Conservation (phyloP, 2,888 invertebrate genomes). For the Tetragnatha montana region DNA sequence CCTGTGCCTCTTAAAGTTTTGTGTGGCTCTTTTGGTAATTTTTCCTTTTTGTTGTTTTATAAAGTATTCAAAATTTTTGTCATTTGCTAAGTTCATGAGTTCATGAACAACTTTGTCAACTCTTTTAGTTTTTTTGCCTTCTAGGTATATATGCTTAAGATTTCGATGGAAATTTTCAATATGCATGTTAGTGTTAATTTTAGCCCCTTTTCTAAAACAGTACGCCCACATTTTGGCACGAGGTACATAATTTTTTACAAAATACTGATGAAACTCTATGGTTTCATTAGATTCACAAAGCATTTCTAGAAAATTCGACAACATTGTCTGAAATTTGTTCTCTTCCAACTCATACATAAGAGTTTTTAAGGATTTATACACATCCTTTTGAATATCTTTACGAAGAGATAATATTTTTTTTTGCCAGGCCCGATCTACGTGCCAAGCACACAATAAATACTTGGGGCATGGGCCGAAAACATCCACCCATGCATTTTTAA, state of each 20-base stretch:
- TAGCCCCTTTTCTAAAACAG: slow-evolving; percentile 16
- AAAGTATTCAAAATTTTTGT: slow-evolving; percentile 11
- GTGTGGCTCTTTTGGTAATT: slow-evolving; percentile 18
- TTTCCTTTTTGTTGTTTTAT: slow-evolving; percentile 4
- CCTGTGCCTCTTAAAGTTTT: too few species aligned
- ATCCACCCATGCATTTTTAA: slow-evolving; percentile 15
- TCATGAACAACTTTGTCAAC: too few species aligned
- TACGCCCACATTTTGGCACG: not conserved
- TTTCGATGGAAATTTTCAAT: slow-evolving; percentile 20
- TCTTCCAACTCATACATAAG: too few species aligned
- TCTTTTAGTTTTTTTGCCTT: slow-evolving; percentile 26
- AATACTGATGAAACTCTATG: too few species aligned
- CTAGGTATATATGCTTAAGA: slow-evolving; percentile 27
- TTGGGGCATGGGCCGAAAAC: slow-evolving; percentile 14
- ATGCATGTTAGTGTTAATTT: slow-evolving; percentile 21
- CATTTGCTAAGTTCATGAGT: slow-evolving; percentile 9
- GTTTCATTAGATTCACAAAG: too few species aligned
- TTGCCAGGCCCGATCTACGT: too few species aligned
- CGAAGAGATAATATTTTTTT: not conserved
- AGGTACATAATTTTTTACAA: too few species aligned
- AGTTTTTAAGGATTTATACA: too few species aligned
- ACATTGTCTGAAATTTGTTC: too few species aligned
- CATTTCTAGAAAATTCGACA: too few species aligned
- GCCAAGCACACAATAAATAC: slow-evolving; percentile 2
- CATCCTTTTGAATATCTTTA: not conserved